A percentile compares a stretch with the other conserved stretches of the same genome.
phyloP scores from a whole-genome alignment of 2,888 invertebrate genomes.

The Cotesia congregata region DNA sequence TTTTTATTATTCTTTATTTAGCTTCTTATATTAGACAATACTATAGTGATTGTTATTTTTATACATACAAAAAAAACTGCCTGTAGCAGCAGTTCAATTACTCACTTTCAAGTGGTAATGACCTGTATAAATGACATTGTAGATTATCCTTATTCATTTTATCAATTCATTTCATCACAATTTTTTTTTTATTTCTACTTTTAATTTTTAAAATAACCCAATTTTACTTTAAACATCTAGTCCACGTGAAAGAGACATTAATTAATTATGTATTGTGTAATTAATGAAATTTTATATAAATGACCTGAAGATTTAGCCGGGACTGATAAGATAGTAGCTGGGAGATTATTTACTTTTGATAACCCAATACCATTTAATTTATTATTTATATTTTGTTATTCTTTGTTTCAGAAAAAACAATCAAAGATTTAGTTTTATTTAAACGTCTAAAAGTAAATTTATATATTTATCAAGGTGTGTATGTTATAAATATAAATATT shows the following conservation, averaged over 20 bases:
- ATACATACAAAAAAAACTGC: slow-evolving; percentile 30
- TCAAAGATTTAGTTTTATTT: slow-evolving; percentile 13
- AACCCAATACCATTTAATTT: slow-evolving; percentile 28
- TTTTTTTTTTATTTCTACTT: neutral
- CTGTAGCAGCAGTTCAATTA: slow-evolving; percentile 27
- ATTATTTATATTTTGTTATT: slow-evolving; percentile 13
- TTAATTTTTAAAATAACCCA: neutral
- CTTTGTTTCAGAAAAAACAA: slow-evolving; percentile 20
- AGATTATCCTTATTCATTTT: slow-evolving; percentile 43
- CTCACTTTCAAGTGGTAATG: slow-evolving; percentile 46
- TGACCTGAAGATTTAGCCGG: slow-evolving; percentile 17
- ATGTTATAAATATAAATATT: slow-evolving; percentile 29
- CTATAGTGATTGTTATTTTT: neutral
- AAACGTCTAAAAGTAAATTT: slow-evolving; percentile 23
- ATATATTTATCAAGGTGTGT: slow-evolving; percentile 26
- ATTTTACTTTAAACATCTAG: neutral
- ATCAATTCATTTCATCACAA: slow-evolving; percentile 31
- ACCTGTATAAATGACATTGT: slow-evolving; percentile 51
- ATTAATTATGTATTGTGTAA: slow-evolving; percentile 23
- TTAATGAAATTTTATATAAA: slow-evolving; percentile 19
- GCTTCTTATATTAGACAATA: slow-evolving; percentile 6
- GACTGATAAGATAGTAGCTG: slow-evolving; percentile 25
- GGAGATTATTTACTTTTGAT: slow-evolving; percentile 21
- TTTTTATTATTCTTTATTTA: neutral
- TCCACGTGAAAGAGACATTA: slow-evolving; percentile 1